Evolutionary conservation across 2,113 vertebrate species (phyloP), one percentile per base, ranked within the genome.

Genomic region (Sula dactylatra): DNA sequence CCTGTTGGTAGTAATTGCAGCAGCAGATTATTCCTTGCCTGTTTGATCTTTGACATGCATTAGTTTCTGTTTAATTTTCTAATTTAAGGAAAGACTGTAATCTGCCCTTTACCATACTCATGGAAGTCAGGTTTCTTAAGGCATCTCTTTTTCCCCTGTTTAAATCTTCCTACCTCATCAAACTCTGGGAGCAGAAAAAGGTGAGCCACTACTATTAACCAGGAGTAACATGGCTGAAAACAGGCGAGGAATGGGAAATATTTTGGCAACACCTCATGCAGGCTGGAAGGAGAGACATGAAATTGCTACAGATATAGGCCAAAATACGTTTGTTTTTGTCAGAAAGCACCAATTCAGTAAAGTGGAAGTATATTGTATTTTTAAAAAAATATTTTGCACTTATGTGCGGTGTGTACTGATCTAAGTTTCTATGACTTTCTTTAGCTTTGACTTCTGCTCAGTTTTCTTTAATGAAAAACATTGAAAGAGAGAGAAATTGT

Each of bases 31-130:
- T 80, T 92, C 77, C 58, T 90, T 92, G 65, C 59, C 72, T 76
- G 10, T 93, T 96, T 97, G 93, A 95, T 97, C 93, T 95, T 96
- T 95, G 94, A 81, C 67, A 91, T 86, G 47, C 93, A 64, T 93
- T 96, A 86, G 62, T 97, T 97, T 95, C 84, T 95, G 86, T 91
- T 95, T 91, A 85, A 77, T 95, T 96, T 97, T 93, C 78, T 93
- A 82, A 91, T 96, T 95, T 82, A 85, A 76, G 62, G 38, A 72
- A 87, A 77, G 65, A 86, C 45, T 83, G 50, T 86, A 82, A 78
- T 81, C 61, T 89, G n/a, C 44, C 58, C 22, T 87, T 80, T 85
- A 78, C 29, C 47, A 34, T 82, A 25, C 10, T 65, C 38, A 58
- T 0, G 2, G 86, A 94, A 93, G 36, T 85, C 45, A 79, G 14